Percentiles rank a stretch among this genome's conserved stretches.
Conservation (phyloP, 2,797 vertebrate genomes). For the Poecilia velifera region DNA sequence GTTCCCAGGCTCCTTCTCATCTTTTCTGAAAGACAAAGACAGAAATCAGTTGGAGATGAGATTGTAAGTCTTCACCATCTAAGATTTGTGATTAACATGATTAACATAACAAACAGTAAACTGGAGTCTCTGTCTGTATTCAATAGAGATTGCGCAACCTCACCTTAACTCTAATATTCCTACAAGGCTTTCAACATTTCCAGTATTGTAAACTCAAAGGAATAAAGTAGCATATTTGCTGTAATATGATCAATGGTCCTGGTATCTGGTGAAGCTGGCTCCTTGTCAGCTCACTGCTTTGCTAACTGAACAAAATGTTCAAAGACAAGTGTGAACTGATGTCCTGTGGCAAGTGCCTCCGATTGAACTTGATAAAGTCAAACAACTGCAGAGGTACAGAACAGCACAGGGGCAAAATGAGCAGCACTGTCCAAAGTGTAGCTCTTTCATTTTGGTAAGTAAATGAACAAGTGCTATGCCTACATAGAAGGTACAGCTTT, state of each 20-base stretch:
- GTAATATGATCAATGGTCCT: background rate
- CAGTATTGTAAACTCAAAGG: background rate
- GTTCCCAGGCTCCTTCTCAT: background rate
- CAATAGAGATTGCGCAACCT: background rate
- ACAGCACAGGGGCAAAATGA: background rate
- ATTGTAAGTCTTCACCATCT: background rate
- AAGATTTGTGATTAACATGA: background rate
- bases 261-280: background rate
- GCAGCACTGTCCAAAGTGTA: background rate
- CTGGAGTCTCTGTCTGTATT: background rate
- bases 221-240: conserved; percentile 1
- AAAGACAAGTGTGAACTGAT: background rate
- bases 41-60: background rate
- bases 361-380: conserved; percentile 1
- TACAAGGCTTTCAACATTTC: background rate
- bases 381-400: background rate
- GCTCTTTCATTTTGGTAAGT: background rate
- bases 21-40: background rate
- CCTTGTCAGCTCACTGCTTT: background rate
- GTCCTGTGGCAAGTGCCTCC: background rate
- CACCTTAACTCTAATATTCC: background rate
- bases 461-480: background rate
- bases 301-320: background rate
- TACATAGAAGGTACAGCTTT: background rate
- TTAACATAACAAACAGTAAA: background rate